Evolutionary conservation across 2,113 vertebrate genomes (phyloP), one percentile per base, ranked within the genome.

Genomic region (Dolichallabes microphthalmus): DNA sequence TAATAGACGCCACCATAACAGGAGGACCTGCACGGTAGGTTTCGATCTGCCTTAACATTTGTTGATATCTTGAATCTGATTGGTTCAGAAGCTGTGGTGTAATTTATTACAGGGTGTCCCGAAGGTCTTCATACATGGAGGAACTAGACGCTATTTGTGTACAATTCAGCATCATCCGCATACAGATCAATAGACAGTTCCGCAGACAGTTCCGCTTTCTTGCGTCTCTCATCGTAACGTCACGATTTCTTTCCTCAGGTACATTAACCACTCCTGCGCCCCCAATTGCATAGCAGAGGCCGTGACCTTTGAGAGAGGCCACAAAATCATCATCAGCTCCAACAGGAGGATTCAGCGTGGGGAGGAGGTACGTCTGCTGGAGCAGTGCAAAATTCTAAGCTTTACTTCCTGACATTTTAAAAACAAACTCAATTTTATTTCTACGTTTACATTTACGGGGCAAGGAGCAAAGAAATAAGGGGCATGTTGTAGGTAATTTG

Each of bases 251-350:
- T n/a, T n/a, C 39, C 32, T 77, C 66, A 99, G 98, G 89, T 99
- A 99, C 87, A 98, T 99, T 91, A 99, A 99, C 94, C 98, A 99
- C 91, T 99, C 97, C 0, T 99, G 98, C 88, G 95, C 97, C 0
- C 98, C 98, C 0, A 99, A 99, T 92, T 99, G 98, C 69, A 96
- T 99, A 92, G 97, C 98, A 0, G 98, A 99, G 90, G 96, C 97
- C 90, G 98, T 99, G 57, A 97, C 95, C 0, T 97, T 99, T 76
- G 98, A 99, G 93, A 95, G 96, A 91, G 98, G 96, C 90, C 96
- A 98, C 94, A 99, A 98, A 89, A 99, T 99, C 73, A 97, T 99
- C 94, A 99, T 99, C 90, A 99, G 97, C 95, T 98, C 98, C 92
- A 98, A 93, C 89, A 94, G 98, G 78, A 95, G 97, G 87, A 99